Conservation (phyloP, 2,888 invertebrate species). For the Hermaeophaga mercurialis region DNA sequence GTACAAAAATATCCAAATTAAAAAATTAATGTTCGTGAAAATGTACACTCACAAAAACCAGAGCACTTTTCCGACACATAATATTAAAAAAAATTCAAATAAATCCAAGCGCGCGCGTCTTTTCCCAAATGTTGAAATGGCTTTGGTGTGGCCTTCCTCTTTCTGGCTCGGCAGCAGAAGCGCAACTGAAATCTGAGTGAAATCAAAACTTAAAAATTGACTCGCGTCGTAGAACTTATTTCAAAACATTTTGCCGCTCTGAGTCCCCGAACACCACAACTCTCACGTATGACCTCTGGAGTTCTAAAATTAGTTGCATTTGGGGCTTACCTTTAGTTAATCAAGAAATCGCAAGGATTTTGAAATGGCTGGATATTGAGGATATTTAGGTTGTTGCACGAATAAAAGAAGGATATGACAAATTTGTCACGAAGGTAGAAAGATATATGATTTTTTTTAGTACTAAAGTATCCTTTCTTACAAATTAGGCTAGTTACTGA, state of each 20-base stretch:
- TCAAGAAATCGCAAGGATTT: not conserved
- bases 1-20: constrained; percentile 18
- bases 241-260: not conserved
- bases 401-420: too few species aligned
- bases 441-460: too few species aligned
- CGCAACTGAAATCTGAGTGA: constrained; percentile 36
- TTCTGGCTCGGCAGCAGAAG: constrained; percentile 27
- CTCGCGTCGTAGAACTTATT: not conserved
- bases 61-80: constrained; percentile 45
- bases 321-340: constrained; percentile 4
- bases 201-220: constrained; percentile 1
- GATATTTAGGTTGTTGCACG: too few species aligned
- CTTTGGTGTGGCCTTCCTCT: not conserved
- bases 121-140: not conserved
- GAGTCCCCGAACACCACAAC: not conserved
- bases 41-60: constrained; percentile 37
- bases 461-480: too few species aligned
- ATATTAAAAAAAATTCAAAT: constrained; percentile 20
- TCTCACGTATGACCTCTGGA: constrained; percentile 3
- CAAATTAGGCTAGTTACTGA: too few species aligned
- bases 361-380: not conserved
- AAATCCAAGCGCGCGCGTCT: constrained; percentile 21
- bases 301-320: constrained; percentile 5
- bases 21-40: constrained; percentile 25
- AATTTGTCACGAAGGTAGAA: too few species aligned